Base-by-base conservation (phyloP, 2,113 vertebrate species). In the Xenopus laevis region DNA sequence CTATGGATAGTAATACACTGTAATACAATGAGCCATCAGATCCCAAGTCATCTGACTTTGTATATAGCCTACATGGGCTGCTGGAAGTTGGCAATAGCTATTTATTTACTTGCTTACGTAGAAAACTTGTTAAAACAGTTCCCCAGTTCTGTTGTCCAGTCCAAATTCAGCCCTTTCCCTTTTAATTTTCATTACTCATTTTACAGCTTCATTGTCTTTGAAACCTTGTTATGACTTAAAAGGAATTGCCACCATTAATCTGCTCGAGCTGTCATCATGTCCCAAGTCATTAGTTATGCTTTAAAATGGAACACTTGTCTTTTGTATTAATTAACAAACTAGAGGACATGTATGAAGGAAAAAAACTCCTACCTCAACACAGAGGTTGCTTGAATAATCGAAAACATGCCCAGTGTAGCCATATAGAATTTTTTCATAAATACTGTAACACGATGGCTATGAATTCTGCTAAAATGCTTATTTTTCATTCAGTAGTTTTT, bases 211-310 rank as follows among this genome's bases (percentile, higher is more conserved):
- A 61, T 74, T 74, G 64, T 75, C 73, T 63, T 55, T 21, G 18
- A 75, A 61, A 53, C 55, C 65, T 44, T 68, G 58, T 68, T 75
- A 68, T 68, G 46, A 46, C 45, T 63, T 75, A 68, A 52, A 53
- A 75, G 62, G 73, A 75, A 68, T 53, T 62, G 65, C 58, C 27
- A 45, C 17, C 65, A 69, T 69, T 62, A 75, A 75, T 69, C 55
- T 68, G 65, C 58, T 40, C 15, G 44, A 53, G 65, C 58, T 75
- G 73, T 69, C 67, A 75, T 62, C 73, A 74, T 61, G 45, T 68
- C 57, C 58, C 45, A 44, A 68, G 73, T 75, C 58, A 69, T 75
- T 75, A 75, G 73, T 68, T 68, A 44, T 75, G 46, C 46, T 62
- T 68, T 68, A 75, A 68, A 69, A 65, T 46, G 33, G 63, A 73